These are phyloP conservation scores for Gymnarchus niloticus DNA, from an alignment of 2,113 vertebrate genomes.

Conservation along the genomic window DNA sequence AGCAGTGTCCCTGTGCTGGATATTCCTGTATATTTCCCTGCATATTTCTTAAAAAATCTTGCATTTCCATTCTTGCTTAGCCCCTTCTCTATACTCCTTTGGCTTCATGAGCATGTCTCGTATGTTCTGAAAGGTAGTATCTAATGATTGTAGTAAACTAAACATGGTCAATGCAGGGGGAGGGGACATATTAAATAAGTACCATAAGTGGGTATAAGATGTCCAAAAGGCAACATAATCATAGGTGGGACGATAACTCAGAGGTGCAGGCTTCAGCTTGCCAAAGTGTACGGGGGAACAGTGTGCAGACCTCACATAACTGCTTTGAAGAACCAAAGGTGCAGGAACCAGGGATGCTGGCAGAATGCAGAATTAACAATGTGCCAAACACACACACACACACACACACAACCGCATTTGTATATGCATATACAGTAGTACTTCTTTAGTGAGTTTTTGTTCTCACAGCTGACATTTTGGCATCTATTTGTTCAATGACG, in stretches of 20 bases:
- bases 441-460: background rate
- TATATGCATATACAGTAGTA: background rate
- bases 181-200: too few species aligned
- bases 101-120: background rate
- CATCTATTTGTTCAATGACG: too few species aligned
- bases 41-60: background rate
- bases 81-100: background rate
- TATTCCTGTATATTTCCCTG: background rate
- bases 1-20: background rate
- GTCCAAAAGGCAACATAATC: background rate
- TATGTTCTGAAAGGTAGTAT: background rate
- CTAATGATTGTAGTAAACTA: background rate
- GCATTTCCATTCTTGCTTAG: background rate
- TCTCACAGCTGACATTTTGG: background rate
- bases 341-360: background rate
- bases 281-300: background rate
- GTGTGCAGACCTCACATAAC: background rate
- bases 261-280: background rate
- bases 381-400: too few species aligned
- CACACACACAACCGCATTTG: too few species aligned
- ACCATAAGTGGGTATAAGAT: background rate
- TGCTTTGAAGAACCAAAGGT: background rate
- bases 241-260: background rate
- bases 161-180: background rate
- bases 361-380: background rate